These are phyloP conservation scores for Phenganax marumi DNA, from an alignment of 92 coral and sea anemone genomes.

Conservation along the genomic window DNA sequence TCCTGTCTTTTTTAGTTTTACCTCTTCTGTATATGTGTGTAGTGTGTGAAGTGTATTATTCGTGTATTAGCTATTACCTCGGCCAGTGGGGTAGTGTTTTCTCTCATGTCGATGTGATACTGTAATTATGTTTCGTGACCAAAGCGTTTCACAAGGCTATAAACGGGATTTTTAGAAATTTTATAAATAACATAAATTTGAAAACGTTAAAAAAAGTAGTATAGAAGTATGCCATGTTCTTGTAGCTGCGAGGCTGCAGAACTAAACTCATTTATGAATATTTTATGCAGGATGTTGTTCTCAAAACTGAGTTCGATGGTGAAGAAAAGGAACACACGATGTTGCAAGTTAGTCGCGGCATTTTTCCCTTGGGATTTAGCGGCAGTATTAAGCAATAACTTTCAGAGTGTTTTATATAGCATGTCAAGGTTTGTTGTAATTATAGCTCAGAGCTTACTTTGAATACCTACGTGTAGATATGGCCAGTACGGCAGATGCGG, in stretches of 20 bases:
- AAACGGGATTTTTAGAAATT: no score
- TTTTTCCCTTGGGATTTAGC: neutral
- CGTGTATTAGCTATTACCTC: no score
- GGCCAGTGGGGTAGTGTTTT: no score
- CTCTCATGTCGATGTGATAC: no score
- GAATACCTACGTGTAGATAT: constrained; percentile 62
- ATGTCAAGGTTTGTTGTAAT: neutral
- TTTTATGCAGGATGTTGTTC: constrained; percentile 73
- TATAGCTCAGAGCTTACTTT: neutral
- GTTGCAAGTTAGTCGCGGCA: constrained; percentile 70
- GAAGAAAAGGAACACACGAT: constrained; percentile 76
- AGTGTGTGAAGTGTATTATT: no score
- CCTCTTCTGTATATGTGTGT: no score
- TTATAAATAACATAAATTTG: no score
- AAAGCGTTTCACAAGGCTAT: no score
- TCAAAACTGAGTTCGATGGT: constrained; percentile 97
- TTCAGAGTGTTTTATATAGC: neutral
- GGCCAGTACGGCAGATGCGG: constrained; percentile 99
- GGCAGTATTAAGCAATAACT: neutral
- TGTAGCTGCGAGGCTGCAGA: neutral
- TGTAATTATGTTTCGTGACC: no score
- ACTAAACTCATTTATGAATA: neutral
- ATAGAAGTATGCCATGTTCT: no score
- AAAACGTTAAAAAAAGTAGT: no score
- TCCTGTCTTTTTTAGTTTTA: no score